Evolutionary conservation across 2,888 invertebrate genomes (phyloP), one percentile per base, ranked within the genome.

Genomic region (Eremobia ochroleuca): DNA sequence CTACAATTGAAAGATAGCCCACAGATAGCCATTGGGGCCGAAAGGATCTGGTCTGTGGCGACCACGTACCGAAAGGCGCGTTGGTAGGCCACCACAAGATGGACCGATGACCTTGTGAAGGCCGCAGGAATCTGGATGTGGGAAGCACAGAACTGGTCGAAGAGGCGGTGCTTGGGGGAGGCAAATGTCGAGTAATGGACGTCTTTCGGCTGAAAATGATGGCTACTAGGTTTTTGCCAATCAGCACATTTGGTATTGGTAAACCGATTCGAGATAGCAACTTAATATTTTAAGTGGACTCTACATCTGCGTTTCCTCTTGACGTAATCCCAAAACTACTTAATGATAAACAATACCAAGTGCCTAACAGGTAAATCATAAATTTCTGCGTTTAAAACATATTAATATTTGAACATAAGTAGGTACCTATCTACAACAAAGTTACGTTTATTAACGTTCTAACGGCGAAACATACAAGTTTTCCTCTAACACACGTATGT

Each of bases 331-430:
- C 5, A 55, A 46, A 77, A 31, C 21, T 8, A 21, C 18, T 18
- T 34, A 43, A 8, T 13, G 5, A 9, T 34, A 46, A 77, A 25
- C 21, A 49, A 40, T 81, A 28, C 34, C 28, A 59, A 77, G n/a
- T 37, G 62, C 18, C n/a, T n/a, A 66, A 40, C 43, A 79, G 34
- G 61, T 79, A 77, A 77, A 79, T 15, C 21, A 55, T 8, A 70
- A 79, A 15, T 61, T 8, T 5, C 13, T 11, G 28, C 28, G 4
- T 49, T 37, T 25, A 18, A 25, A 49, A 37, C 46, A 6, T 15
- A 11, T 37, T 73, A 8, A 40, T 68, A 34, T 49, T 34, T 67
- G 11, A 49, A 52, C 25, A n/a, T 18, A 67, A 15, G 25, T 21
- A 40, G 18, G 11, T 34, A 66, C 31, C 66, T 25, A 49, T n/a